Conservation (phyloP, 1,140 invertebrate genomes). For the Drosophila paulistorum region DNA sequence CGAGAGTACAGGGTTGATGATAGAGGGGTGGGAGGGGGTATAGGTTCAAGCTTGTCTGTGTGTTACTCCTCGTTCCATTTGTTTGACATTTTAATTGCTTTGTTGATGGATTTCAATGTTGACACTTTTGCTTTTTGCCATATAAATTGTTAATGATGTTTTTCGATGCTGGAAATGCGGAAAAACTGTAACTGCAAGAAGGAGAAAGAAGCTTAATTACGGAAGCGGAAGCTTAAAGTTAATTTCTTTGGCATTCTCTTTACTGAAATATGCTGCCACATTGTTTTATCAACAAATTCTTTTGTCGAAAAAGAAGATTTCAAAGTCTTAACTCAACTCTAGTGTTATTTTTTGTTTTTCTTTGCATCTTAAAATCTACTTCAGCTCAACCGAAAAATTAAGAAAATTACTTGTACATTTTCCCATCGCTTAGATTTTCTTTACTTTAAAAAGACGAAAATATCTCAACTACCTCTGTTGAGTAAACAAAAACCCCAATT, state of each 20-base stretch:
- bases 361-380: neutral
- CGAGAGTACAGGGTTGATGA: constrained; percentile 1
- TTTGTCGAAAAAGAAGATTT: too few relatives aligned
- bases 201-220: neutral
- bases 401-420: constrained; percentile 16
- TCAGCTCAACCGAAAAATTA: constrained; percentile 3
- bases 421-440: constrained; percentile 35
- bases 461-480: constrained; percentile 47
- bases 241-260: neutral
- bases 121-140: constrained; percentile 69
- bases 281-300: too few relatives aligned
- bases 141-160: constrained; percentile 65
- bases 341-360: neutral
- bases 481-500: constrained; percentile 28
- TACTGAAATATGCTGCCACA: neutral
- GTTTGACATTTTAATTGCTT: constrained; percentile 75
- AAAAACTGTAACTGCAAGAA: neutral
- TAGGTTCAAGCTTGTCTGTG: constrained; percentile 26
- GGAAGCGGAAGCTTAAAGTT: neutral
- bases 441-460: constrained; percentile 27
- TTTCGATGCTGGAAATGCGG: constrained; percentile 13
- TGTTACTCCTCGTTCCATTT: constrained; percentile 21
- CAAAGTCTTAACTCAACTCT: too few relatives aligned
- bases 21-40: constrained; percentile 7
- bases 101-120: constrained; percentile 73